Percentiles rank a stretch among this genome's conserved stretches.
Conservation (phyloP, 2,888 invertebrate species). For the Eledone cirrhosa region DNA sequence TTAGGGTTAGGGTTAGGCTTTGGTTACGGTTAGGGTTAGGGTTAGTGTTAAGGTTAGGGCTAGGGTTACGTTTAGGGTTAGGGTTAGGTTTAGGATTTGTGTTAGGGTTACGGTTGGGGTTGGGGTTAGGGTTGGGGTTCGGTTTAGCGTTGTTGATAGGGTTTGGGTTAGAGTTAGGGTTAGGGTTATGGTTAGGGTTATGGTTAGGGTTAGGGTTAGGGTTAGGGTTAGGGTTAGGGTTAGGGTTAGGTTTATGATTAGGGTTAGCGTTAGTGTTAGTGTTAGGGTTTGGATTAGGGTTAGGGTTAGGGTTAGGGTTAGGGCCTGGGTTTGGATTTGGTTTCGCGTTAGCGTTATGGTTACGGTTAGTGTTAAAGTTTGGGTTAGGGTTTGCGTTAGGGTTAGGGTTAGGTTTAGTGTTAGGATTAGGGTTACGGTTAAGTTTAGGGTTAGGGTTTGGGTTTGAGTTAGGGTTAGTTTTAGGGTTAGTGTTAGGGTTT, state of each 20-base stretch:
- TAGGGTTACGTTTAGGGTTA: background rate
- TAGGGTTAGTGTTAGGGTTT: no score
- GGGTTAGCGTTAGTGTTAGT: no score
- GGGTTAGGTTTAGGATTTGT: no score
- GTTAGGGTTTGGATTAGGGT: no score
- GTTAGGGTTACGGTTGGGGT: no score
- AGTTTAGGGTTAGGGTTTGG: background rate
- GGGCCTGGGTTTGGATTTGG: background rate
- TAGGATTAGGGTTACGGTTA: background rate
- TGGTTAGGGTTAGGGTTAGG: background rate
- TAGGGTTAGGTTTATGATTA: no score
- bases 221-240: slow-evolving; percentile 1
- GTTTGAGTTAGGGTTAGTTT: background rate
- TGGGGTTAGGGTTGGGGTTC: no score
- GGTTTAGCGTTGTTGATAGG: no score
- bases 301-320: background rate
- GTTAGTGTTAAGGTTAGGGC: no score
- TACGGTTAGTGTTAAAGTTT: background rate
- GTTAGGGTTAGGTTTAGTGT: background rate
- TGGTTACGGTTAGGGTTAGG: background rate
- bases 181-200: background rate
- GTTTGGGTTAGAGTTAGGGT: no score
- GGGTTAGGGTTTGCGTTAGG: no score
- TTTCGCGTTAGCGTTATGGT: background rate
- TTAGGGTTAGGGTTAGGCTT: background rate